A percentile compares a stretch with the other conserved stretches of the same genome.
These are phyloP conservation scores for Hypotaenidia okinawae DNA, from an alignment of 2,797 vertebrate genomes.

Conservation along the genomic window DNA sequence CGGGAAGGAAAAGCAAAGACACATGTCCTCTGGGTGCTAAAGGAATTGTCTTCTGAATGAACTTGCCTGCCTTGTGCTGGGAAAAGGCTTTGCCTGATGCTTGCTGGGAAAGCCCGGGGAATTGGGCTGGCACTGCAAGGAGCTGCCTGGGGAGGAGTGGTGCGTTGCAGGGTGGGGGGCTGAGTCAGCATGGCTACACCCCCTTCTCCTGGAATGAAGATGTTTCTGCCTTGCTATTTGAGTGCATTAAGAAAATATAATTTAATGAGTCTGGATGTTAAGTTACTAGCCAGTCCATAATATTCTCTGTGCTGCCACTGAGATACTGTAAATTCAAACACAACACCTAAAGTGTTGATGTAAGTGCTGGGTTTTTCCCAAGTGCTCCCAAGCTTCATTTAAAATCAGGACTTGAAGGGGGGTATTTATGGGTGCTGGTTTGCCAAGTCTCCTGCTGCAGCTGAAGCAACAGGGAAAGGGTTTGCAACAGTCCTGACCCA, in stretches of 20 bases:
- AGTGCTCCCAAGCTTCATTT: not conserved
- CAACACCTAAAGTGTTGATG: not conserved
- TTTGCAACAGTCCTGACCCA: not conserved
- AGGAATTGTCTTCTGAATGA: not conserved
- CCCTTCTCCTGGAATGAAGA: not conserved
- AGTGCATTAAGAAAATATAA: not conserved
- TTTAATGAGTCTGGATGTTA: not conserved
- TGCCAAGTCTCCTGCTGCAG: not conserved
- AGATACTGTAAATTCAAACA: not conserved
- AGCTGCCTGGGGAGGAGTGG: not conserved
- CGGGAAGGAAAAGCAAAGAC: rapidly evolving
- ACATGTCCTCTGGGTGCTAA: not conserved
- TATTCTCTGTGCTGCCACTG: not conserved
- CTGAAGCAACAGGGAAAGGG: not conserved
- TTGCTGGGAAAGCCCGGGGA: not conserved
- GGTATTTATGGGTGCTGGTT: not conserved
- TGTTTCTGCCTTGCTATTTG: not conserved
- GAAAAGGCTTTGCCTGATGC: not conserved
- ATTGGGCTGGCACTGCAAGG: not conserved
- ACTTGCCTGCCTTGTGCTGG: not conserved
- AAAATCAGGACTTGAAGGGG: not conserved
- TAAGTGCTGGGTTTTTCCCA: not conserved
- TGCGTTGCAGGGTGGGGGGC: not conserved
- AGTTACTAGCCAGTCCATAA: not conserved
- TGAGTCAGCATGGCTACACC: not conserved